Evolutionary conservation across 2,113 vertebrate genomes (phyloP).

Genomic region (Strigops habroptila): DNA sequence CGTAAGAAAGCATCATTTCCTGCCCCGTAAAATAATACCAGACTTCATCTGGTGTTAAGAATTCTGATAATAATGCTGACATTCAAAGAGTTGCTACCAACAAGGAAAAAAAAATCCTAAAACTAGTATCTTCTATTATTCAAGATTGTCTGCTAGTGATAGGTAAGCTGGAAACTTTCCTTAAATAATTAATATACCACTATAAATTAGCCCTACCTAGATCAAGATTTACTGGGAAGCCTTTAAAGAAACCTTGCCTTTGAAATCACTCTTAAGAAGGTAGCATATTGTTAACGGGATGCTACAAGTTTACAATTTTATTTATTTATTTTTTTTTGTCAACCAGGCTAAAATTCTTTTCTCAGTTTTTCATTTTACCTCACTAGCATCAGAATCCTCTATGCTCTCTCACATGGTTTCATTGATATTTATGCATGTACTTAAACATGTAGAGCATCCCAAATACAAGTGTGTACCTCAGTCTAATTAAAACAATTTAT

Average conservation of each 20-base stretch:
- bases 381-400: background rate
- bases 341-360: background rate
- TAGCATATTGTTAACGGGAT: background rate
- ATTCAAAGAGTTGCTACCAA: background rate
- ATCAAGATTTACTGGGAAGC: background rate
- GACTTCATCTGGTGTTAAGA: background rate
- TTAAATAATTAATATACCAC: background rate
- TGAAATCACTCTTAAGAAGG: background rate
- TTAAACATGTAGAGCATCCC: background rate
- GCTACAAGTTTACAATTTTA: background rate
- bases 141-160: background rate
- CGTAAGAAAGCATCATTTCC: background rate
- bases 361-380: background rate
- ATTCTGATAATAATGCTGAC: background rate
- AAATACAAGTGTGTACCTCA: background rate
- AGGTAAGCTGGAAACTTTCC: background rate
- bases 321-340: background rate
- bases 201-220: background rate
- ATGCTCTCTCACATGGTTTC: background rate
- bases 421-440: background rate
- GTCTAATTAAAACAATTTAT: background rate
- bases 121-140: background rate
- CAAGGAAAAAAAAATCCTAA: background rate
- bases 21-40: background rate
- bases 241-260: background rate